These are phyloP conservation scores for Podarcis siculus DNA, from an alignment of 2,797 vertebrate species.

Conservation along the genomic window DNA sequence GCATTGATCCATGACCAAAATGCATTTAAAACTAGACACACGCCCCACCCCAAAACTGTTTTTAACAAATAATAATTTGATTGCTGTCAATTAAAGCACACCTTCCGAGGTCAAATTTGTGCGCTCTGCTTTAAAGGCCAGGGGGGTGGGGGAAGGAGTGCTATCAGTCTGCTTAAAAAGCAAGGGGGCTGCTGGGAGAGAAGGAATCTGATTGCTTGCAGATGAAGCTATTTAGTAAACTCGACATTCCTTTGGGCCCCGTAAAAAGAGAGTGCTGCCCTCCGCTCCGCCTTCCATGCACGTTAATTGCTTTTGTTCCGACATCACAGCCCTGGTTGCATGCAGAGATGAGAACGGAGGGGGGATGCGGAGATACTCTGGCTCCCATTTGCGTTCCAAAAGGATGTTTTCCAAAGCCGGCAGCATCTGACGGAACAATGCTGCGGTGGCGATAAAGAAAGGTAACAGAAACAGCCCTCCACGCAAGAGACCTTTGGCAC, in stretches of 20 bases:
- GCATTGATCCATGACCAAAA: not conserved
- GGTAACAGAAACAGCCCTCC: too few relatives aligned
- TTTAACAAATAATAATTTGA: not conserved
- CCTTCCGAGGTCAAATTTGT: slow-evolving; percentile 45
- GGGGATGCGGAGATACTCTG: too few relatives aligned
- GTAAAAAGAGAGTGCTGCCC: slow-evolving; percentile 70
- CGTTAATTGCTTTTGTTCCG: slow-evolving; percentile 60
- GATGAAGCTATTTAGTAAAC: slow-evolving; percentile 77
- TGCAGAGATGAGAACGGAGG: too few relatives aligned
- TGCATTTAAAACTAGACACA: not conserved
- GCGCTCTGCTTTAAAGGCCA: slow-evolving; percentile 7
- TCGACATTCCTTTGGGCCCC: slow-evolving; percentile 74
- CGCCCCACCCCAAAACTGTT: not conserved
- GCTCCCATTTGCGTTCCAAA: slow-evolving; percentile 34
- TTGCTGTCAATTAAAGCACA: not conserved
- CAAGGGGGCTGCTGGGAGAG: not conserved
- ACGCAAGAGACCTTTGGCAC: not conserved
- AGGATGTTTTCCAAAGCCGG: not conserved
- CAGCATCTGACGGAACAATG: too few relatives aligned
- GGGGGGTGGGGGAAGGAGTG: slow-evolving; percentile 27
- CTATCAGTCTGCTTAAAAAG: slow-evolving; percentile 67
- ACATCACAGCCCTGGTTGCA: slow-evolving; percentile 17
- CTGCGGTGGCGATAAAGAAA: not conserved
- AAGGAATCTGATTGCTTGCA: slow-evolving; percentile 77
- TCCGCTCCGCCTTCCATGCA: slow-evolving; percentile 52